Conservation (phyloP, 2,797 vertebrate genomes). For the Poeciliopsis infans region DNA sequence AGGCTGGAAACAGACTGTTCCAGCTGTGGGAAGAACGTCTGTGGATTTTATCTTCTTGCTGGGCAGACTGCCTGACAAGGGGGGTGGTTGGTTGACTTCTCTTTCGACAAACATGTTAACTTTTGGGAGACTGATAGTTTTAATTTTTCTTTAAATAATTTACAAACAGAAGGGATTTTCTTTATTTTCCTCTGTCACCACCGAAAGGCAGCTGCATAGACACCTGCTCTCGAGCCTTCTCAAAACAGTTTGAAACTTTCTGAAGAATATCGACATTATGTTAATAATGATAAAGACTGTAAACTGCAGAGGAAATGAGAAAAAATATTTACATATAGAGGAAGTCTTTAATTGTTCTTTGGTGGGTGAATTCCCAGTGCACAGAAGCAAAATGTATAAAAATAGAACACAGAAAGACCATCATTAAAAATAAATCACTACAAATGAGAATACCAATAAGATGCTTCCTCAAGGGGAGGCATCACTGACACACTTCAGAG, state of each 20-base stretch:
- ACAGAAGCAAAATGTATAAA: not conserved
- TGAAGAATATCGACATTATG: not conserved
- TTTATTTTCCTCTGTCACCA: not conserved
- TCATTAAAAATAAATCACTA: not conserved
- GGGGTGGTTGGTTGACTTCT: too few species aligned
- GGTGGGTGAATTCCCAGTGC: not conserved
- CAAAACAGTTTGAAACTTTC: not conserved
- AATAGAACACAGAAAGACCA: not conserved
- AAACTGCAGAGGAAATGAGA: not conserved
- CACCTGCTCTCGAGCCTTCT: not conserved
- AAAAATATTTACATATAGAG: not conserved
- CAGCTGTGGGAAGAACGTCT: not conserved
- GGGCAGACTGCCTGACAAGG: not conserved
- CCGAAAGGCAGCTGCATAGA: not conserved
- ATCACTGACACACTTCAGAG: too few species aligned
- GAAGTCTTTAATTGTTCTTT: not conserved
- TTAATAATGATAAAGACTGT: not conserved
- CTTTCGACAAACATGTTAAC: not conserved
- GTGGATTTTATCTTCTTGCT: not conserved
- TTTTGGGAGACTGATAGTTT: not conserved
- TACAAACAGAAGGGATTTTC: not conserved
- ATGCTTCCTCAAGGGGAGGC: too few species aligned
- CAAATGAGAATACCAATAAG: not conserved
- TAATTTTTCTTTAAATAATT: not conserved
- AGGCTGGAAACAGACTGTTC: conserved; percentile 19